Percentiles rank a stretch among this genome's conserved stretches.
Conservation (phyloP, 2,888 invertebrate species). For the Rhaphigaster nebulosa region DNA sequence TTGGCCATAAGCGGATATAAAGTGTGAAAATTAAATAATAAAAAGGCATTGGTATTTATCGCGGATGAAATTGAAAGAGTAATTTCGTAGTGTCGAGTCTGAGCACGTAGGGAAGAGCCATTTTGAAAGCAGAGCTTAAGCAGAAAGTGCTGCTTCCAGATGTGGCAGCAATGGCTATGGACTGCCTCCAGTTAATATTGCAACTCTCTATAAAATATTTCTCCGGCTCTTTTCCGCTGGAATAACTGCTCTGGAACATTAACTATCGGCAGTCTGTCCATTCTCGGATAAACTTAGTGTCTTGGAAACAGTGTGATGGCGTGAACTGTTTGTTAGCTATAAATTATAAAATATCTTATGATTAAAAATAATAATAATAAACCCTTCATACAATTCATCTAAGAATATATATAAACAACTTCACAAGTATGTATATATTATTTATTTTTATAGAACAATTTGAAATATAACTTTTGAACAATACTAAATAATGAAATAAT, state of each 20-base stretch:
- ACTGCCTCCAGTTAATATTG: slow-evolving; percentile 31
- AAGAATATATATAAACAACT: too few relatives aligned
- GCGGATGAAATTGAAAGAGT: slow-evolving; percentile 38
- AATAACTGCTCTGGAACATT: slow-evolving; percentile 5
- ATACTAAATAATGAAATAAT: too few relatives aligned
- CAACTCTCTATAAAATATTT: slow-evolving; percentile 3
- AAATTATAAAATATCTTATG: neutral
- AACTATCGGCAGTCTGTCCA: neutral
- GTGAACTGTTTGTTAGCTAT: neutral
- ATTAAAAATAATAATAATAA: too few relatives aligned
- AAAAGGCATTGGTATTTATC: slow-evolving; percentile 26
- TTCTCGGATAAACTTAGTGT: neutral
- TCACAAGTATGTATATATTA: too few relatives aligned
- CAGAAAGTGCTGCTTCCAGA: slow-evolving; percentile 35
- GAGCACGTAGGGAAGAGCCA: slow-evolving; percentile 16
- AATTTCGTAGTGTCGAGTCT: slow-evolving; percentile 10
- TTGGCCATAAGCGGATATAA: slow-evolving; percentile 23
- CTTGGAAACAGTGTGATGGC: neutral
- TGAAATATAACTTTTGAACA: too few relatives aligned
- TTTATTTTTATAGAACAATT: too few relatives aligned
- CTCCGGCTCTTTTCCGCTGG: slow-evolving; percentile 3
- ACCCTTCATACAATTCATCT: too few relatives aligned
- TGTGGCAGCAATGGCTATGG: slow-evolving; percentile 3
- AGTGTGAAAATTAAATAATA: slow-evolving; percentile 36
- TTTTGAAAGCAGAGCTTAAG: slow-evolving; percentile 23